Conservation (phyloP, 1,140 invertebrate species). For the Drosophila prosaltans region DNA sequence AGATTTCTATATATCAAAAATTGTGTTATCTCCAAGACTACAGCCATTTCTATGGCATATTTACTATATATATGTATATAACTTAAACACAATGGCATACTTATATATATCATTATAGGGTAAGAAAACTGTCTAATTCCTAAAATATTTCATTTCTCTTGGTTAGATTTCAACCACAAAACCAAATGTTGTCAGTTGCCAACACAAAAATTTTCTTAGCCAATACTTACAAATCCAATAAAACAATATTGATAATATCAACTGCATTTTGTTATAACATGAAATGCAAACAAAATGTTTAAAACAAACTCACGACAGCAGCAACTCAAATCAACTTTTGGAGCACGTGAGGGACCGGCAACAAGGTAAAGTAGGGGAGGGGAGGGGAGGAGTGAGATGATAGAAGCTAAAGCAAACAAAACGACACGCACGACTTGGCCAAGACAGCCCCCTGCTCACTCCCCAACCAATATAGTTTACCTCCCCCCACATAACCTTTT, state of each 20-base stretch:
- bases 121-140: neutral
- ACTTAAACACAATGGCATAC: too few species aligned
- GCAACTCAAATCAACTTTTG: slow-evolving; percentile 39
- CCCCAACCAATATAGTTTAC: neutral
- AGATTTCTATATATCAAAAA: too few species aligned
- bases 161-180: neutral
- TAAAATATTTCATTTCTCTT: neutral
- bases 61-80: too few species aligned
- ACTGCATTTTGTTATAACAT: slow-evolving; percentile 57
- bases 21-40: too few species aligned
- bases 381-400: slow-evolving; percentile 16
- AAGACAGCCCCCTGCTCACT: neutral
- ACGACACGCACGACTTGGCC: slow-evolving; percentile 49
- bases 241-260: slow-evolving; percentile 62
- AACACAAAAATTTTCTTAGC: slow-evolving; percentile 1
- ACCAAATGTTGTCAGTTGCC: neutral
- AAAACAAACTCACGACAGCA: slow-evolving; percentile 4
- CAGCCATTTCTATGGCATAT: too few species aligned
- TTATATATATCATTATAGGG: neutral
- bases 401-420: slow-evolving; percentile 58
- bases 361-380: slow-evolving; percentile 13
- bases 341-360: slow-evolving; percentile 34
- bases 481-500: neutral
- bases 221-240: slow-evolving; percentile 35
- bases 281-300: slow-evolving; percentile 58